Base-by-base conservation (phyloP, 2,888 invertebrate species). In the Eristalis arbustorum region DNA sequence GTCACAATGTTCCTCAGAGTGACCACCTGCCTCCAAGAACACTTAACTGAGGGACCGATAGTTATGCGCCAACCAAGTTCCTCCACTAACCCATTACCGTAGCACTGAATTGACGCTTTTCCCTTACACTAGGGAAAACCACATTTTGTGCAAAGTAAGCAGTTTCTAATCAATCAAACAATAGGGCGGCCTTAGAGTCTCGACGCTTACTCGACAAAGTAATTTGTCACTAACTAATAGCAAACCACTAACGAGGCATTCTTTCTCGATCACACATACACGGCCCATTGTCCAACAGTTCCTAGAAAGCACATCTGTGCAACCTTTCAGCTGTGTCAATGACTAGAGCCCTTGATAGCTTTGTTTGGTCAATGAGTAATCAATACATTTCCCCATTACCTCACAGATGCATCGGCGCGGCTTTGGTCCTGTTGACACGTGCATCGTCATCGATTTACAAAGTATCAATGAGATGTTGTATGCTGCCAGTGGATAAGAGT, bases 351-450 rank as follows among this genome's bases (percentile, higher is more conserved):
- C 13, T 37, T 28, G 6, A 18, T 40, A 23, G 8, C n/a, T 71
- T 72, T 42, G 25, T 57, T 18, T 64, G 14, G 11, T 25, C 4
- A 10, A 57, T 74, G 74, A 74, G 57, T 64, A 64, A 74, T 74
- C 64, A 8, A 25, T 57, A 66, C 10, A 59, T 74, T 74, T 66
- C 66, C 74, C 74, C 57, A 37, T 66, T 74, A 59, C 37, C 18
- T 74, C 74, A 74, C 37, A 22, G 23, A 22, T 42, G 18, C 49
- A 18, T 49, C 1, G 1, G 8, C 18, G 18, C 1, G 1, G 8
- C 18, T 8, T 49, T 18, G 18, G 18, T 18, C 49, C 18, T 49
- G 8, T n/a, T 8, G 18, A 49, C 49, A 2, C 18, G 5, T n/a
- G 6, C 49, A 49, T 4, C 5, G 5, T n/a, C n/a, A 49, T 6